Percentiles rank a stretch among this genome's conserved stretches.
Evolutionary conservation across 2,888 invertebrate species (phyloP).

Genomic region (Cantharis rustica): DNA sequence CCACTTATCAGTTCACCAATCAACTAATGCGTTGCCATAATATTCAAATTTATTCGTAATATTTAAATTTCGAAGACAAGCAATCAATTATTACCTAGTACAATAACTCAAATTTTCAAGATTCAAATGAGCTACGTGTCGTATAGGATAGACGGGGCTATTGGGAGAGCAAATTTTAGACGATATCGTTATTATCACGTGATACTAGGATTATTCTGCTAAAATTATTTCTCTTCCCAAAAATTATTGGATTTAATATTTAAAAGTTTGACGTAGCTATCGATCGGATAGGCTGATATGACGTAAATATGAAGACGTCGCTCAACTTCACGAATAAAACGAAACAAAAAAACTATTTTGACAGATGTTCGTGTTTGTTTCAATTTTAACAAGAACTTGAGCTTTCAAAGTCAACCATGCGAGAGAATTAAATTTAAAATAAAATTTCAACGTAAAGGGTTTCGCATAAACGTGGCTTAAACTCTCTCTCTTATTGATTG

Average conservation of each 20-base stretch:
- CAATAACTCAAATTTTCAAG: neutral
- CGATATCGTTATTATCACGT: neutral
- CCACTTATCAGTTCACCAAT: neutral
- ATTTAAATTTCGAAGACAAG: neutral
- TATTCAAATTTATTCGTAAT: neutral
- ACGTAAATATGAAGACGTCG: neutral
- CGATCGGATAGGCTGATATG: neutral
- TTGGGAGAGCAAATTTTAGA: neutral
- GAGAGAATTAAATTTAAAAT: neutral
- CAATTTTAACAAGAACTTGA: neutral
- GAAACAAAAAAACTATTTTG: neutral
- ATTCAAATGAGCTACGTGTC: neutral
- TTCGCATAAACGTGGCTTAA: neutral
- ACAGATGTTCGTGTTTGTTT: neutral
- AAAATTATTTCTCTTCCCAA: neutral
- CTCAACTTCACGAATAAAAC: neutral
- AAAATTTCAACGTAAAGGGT: neutral
- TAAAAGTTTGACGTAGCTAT: neutral
- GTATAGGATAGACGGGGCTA: neutral
- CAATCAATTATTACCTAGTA: neutral
- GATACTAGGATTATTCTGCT: neutral
- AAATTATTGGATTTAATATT: neutral
- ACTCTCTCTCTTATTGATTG: conserved; percentile 1
- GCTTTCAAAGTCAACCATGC: neutral
- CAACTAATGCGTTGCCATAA: neutral